Conservation (phyloP, 2,797 vertebrate species). For the Anas bahamensis region DNA sequence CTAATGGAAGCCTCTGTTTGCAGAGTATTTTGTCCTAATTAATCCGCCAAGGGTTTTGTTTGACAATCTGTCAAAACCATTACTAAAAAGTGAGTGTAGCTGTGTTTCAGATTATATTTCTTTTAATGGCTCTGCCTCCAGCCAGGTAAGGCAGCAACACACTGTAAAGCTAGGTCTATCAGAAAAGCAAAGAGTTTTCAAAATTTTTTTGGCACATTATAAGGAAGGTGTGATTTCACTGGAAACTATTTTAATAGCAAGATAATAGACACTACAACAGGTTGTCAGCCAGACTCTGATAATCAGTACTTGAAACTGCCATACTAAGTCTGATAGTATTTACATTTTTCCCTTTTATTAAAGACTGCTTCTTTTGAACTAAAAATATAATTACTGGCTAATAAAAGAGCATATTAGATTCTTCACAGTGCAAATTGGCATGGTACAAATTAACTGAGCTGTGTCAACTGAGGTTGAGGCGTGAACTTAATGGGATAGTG, state of each 20-base stretch:
- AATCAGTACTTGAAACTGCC: background rate
- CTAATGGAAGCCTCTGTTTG: background rate
- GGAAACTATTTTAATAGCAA: background rate
- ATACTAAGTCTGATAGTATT: background rate
- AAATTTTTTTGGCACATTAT: background rate
- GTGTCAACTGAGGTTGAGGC: background rate
- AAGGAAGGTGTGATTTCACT: background rate
- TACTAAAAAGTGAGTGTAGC: background rate
- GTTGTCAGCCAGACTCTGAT: background rate
- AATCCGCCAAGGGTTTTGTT: background rate
- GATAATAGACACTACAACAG: background rate
- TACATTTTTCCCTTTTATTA: background rate
- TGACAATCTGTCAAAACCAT: background rate
- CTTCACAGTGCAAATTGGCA: slow-evolving; percentile 2
- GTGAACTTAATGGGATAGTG: slow-evolving; percentile 1
- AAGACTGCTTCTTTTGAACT: slow-evolving; percentile 29
- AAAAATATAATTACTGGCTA: slow-evolving; percentile 42
- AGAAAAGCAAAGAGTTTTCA: background rate
- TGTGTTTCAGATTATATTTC: background rate
- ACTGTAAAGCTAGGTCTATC: background rate
- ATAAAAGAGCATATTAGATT: slow-evolving; percentile 48
- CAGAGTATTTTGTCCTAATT: background rate
- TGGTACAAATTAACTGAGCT: background rate
- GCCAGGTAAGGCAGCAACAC: background rate
- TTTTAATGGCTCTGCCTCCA: background rate